Percentiles rank a stretch among this genome's conserved stretches.
phyloP scores from a whole-genome alignment of 2,888 invertebrate genomes.

The Agelastica alni region DNA sequence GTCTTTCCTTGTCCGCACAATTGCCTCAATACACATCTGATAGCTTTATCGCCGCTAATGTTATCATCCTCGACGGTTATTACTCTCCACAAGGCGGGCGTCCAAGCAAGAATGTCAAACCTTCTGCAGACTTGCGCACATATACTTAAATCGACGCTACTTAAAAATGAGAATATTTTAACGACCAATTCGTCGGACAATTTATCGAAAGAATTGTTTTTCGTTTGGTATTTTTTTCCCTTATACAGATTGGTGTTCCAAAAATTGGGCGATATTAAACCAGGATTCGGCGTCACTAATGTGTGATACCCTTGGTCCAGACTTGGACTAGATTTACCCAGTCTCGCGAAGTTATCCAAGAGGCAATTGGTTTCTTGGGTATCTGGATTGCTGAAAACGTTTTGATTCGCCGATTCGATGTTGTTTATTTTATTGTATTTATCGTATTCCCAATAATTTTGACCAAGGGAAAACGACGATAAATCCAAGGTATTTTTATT shows the following conservation, averaged over 20 bases:
- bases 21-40: constrained; percentile 66
- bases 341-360: constrained; percentile 54
- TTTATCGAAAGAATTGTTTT: constrained; percentile 62
- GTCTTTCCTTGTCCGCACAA: constrained; percentile 69
- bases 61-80: constrained; percentile 66
- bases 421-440: constrained; percentile 45
- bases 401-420: constrained; percentile 41
- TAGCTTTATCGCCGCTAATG: constrained; percentile 68
- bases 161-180: constrained; percentile 71
- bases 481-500: constrained; percentile 51
- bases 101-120: constrained; percentile 79
- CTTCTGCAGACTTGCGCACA: constrained; percentile 77
- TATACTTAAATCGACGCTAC: constrained; percentile 72
- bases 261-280: constrained; percentile 51
- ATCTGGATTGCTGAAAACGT: constrained; percentile 42
- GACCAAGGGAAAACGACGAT: constrained; percentile 52
- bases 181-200: constrained; percentile 71
- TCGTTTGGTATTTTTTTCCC: constrained; percentile 46
- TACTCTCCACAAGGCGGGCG: constrained; percentile 73
- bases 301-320: constrained; percentile 84
- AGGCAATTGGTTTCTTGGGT: constrained; percentile 49
- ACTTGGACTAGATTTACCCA: constrained; percentile 66
- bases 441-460: constrained; percentile 54
- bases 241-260: constrained; percentile 53
- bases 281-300: constrained; percentile 65